phyloP scores from a whole-genome alignment of 2,888 invertebrate genomes.

The Tetragonula carbonaria region DNA sequence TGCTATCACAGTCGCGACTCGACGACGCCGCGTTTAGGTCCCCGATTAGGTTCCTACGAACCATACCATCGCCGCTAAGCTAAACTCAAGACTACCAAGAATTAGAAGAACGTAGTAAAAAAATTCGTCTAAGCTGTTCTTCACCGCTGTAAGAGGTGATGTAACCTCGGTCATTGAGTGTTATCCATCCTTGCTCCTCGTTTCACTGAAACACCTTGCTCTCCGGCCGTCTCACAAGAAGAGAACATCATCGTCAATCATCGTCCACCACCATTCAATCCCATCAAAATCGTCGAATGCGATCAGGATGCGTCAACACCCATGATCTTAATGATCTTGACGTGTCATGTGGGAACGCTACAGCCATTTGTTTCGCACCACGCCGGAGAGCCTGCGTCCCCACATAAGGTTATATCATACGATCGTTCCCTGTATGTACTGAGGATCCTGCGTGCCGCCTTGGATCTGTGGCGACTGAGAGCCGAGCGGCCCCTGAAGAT shows the following conservation, averaged over 20 bases:
- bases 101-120: slow-evolving; percentile 29
- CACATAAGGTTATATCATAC: slow-evolving; percentile 98
- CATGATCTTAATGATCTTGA: slow-evolving; percentile 26
- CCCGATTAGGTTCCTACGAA: slow-evolving; percentile 39
- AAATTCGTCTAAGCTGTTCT: slow-evolving; percentile 8
- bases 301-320: slow-evolving; percentile 27
- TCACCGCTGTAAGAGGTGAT: neutral
- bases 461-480: slow-evolving; percentile 76
- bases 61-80: slow-evolving; percentile 5
- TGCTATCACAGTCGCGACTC: slow-evolving; percentile 54
- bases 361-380: slow-evolving; percentile 90
- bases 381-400: slow-evolving; percentile 94
- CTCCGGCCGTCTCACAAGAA: slow-evolving; percentile 57
- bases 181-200: neutral
- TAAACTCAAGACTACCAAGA: slow-evolving; percentile 30
- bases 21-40: slow-evolving; percentile 44
- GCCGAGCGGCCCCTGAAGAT: slow-evolving; percentile 71
- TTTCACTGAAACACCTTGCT: slow-evolving; percentile 60
- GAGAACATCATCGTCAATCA: neutral
- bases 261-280: slow-evolving; percentile 30
- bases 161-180: neutral
- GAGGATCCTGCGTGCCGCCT: slow-evolving; percentile 86
- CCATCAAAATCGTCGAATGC: slow-evolving; percentile 35
- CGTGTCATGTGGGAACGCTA: slow-evolving; percentile 85
- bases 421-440: slow-evolving; percentile 94